phyloP scores from a whole-genome alignment of 2,797 vertebrate genomes.

The Hippoglossus hippoglossus region DNA sequence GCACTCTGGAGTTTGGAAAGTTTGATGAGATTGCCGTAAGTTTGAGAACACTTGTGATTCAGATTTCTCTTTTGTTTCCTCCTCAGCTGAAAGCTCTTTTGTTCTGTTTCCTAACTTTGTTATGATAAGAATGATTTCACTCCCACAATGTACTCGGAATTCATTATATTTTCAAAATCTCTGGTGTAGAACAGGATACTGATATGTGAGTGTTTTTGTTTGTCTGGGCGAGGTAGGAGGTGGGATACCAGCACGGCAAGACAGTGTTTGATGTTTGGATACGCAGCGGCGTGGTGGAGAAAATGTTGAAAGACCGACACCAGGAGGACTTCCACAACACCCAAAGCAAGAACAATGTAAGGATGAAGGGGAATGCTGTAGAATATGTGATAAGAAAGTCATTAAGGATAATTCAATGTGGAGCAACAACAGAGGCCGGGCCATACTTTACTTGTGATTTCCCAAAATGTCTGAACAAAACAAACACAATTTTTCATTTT shows the following conservation, averaged over 20 bases:
- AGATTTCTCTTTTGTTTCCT: background rate
- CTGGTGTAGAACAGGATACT: background rate
- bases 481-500: background rate
- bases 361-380: conserved; percentile 3
- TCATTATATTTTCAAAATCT: background rate
- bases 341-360: conserved; percentile 81
- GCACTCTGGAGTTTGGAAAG: conserved; percentile 95
- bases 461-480: background rate
- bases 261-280: conserved; percentile 94
- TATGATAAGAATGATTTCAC: no score
- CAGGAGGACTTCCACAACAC: conserved; percentile 89
- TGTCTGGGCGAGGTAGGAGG: conserved; percentile 83
- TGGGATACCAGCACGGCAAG: conserved; percentile 94
- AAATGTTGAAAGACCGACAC: conserved; percentile 93
- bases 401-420: background rate
- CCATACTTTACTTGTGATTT: background rate
- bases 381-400: background rate
- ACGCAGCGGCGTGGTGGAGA: conserved; percentile 92
- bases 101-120: background rate
- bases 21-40: conserved; percentile 96
- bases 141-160: background rate
- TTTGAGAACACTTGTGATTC: conserved; percentile 38
- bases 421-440: background rate
- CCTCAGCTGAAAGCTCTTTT: background rate
- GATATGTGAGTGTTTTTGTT: conserved; percentile 4